phyloP scores from a whole-genome alignment of 2,797 vertebrate genomes.

The Pangasius krempfi region DNA sequence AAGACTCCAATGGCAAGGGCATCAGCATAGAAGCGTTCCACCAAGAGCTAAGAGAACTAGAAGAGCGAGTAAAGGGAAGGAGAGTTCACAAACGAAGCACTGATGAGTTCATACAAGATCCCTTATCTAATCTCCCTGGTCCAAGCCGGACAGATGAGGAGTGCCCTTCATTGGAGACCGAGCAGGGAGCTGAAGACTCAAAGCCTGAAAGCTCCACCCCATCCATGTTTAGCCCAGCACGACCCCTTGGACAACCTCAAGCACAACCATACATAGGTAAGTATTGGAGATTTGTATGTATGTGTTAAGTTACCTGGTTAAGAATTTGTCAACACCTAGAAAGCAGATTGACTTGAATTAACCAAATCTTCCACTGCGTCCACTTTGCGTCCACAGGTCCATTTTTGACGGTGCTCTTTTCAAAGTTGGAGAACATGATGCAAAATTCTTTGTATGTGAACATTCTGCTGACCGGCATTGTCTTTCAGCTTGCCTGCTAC shows the following conservation, averaged over 20 bases:
- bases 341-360: neutral
- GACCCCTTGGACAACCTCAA: slow-evolving; percentile 75
- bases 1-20: slow-evolving; percentile 74
- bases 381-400: slow-evolving; percentile 79
- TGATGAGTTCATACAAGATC: slow-evolving; percentile 61
- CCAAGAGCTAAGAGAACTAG: slow-evolving; percentile 85
- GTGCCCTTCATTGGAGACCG: slow-evolving; percentile 70
- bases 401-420: slow-evolving; percentile 89
- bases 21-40: slow-evolving; percentile 88
- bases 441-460: slow-evolving; percentile 97
- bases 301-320: neutral
- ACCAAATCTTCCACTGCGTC: slow-evolving; percentile 13
- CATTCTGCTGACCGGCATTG: slow-evolving; percentile 92
- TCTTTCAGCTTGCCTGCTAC: slow-evolving; percentile 92
- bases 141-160: slow-evolving; percentile 70
- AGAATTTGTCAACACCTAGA: neutral
- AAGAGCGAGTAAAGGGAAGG: slow-evolving; percentile 74
- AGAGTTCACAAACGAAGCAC: slow-evolving; percentile 37
- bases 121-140: slow-evolving; percentile 24
- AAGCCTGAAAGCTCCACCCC: slow-evolving; percentile 63
- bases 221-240: slow-evolving; percentile 80
- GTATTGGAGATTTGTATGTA: slow-evolving; percentile 41
- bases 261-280: slow-evolving; percentile 92
- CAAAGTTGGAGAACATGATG: slow-evolving; percentile 96
- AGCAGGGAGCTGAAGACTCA: slow-evolving; percentile 45